phyloP scores from a whole-genome alignment of 2,113 vertebrate genomes.

The Ameiurus melas region DNA sequence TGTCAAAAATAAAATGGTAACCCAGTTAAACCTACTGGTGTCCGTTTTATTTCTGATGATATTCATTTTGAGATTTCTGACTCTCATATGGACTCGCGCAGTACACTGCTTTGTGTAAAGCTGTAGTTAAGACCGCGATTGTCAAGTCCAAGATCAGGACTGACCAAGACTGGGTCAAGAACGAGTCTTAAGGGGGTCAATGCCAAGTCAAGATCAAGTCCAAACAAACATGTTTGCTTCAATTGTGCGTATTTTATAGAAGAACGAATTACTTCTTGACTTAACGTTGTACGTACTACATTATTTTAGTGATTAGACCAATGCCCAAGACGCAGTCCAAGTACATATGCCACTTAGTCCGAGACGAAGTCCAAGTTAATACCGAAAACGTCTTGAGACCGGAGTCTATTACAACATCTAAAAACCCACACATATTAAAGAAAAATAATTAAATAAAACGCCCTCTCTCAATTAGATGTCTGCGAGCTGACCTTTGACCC shows the following conservation, averaged over 20 bases:
- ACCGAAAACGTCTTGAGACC: not conserved
- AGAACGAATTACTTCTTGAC: not conserved
- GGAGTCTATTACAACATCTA: not conserved
- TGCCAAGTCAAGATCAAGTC: not conserved
- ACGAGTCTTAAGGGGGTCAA: not conserved
- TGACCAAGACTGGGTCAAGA: not conserved
- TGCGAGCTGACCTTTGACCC: conserved; percentile 67
- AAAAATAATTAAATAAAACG: not conserved
- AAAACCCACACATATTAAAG: not conserved
- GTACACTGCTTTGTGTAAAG: no score
- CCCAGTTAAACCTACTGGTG: not conserved
- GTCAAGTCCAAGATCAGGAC: not conserved
- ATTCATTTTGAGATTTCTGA: not conserved
- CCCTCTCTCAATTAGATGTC: conserved; percentile 46
- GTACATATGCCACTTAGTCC: not conserved
- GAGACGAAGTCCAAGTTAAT: not conserved
- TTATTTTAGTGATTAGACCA: not conserved
- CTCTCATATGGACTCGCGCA: not conserved
- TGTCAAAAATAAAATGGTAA: not conserved
- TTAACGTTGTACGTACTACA: not conserved
- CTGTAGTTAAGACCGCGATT: not conserved
- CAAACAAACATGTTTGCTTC: not conserved
- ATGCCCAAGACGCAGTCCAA: not conserved
- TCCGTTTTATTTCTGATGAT: not conserved
- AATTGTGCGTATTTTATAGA: not conserved